phyloP scores from a whole-genome alignment of 2,113 vertebrate species.

The Tinamus guttatus region DNA sequence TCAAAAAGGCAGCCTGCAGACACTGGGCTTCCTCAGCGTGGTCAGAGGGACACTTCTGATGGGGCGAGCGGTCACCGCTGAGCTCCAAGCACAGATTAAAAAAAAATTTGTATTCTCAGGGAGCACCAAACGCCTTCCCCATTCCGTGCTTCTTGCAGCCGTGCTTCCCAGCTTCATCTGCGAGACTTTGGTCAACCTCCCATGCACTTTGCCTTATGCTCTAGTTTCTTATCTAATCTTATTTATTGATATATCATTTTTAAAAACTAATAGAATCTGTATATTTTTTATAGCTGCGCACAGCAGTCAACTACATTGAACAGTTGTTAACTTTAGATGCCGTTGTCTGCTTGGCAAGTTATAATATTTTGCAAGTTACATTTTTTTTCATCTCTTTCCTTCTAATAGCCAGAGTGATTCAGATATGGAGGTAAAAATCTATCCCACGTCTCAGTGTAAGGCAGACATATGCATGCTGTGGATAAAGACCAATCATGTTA shows the following conservation, averaged over 20 bases:
- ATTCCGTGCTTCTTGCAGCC: background rate
- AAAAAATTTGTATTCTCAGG: conserved; percentile 34
- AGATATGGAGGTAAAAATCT: background rate
- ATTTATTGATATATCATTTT: conserved; percentile 55
- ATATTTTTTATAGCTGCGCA: conserved; percentile 30
- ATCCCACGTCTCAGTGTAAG: background rate
- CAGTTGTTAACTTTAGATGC: conserved; percentile 31
- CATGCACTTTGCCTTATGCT: conserved; percentile 37
- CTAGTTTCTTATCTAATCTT: conserved; percentile 50
- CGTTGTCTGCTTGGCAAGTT: background rate
- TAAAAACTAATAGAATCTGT: conserved; percentile 18
- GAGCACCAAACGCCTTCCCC: conserved; percentile 17
- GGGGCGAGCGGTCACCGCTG: background rate
- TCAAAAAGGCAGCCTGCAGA: background rate
- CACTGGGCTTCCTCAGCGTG: background rate
- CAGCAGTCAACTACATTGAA: background rate
- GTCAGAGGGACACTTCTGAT: background rate
- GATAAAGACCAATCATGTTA: background rate
- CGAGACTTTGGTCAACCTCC: conserved; percentile 48
- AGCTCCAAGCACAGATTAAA: background rate
- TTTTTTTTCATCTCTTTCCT: background rate
- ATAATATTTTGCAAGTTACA: background rate
- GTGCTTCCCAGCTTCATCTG: conserved; percentile 29
- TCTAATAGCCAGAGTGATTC: conserved; percentile 10
- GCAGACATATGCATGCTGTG: background rate